phyloP scores from a whole-genome alignment of 2,797 vertebrate genomes.

The Lindbergichthys nudifrons region DNA sequence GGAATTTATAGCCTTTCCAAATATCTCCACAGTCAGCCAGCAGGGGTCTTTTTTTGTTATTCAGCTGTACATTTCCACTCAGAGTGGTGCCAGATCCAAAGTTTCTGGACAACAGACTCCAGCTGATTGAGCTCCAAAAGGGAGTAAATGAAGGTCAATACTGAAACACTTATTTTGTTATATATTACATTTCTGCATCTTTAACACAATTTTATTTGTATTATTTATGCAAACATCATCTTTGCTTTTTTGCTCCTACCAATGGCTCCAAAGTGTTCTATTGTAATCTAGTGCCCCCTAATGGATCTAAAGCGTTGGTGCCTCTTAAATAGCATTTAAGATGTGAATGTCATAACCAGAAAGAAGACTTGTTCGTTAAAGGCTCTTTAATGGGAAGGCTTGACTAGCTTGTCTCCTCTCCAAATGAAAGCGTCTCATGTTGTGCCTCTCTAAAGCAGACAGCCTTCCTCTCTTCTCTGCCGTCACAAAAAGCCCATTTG shows the following conservation, averaged over 20 bases:
- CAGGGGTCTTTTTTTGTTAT: constrained; percentile 35
- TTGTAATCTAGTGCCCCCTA: constrained; percentile 79
- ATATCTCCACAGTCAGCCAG: constrained; percentile 47
- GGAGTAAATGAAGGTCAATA: constrained; percentile 43
- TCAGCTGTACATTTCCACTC: constrained; percentile 26
- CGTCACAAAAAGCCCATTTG: constrained; percentile 66
- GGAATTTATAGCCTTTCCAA: constrained; percentile 47
- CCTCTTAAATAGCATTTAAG: constrained; percentile 27
- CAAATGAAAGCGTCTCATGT: constrained; percentile 43
- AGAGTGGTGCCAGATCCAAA: constrained; percentile 23
- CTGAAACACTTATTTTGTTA: constrained; percentile 3
- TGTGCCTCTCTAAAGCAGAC: constrained; percentile 24
- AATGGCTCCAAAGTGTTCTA: constrained; percentile 35
- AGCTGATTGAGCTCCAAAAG: constrained; percentile 42
- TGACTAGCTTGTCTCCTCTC: constrained; percentile 19
- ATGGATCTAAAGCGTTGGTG: constrained; percentile 50
- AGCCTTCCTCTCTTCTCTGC: constrained; percentile 8
- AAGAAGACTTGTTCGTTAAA: constrained; percentile 34
- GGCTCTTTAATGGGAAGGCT: constrained; percentile 31
- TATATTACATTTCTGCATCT: constrained; percentile 33
- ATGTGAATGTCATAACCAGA: constrained; percentile 41
- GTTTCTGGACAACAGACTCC: constrained; percentile 32
- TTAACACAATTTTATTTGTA: constrained; percentile 7
- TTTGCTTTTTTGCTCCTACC: not conserved
- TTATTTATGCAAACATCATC: constrained; percentile 31